Percentiles rank a stretch among this genome's conserved stretches.
Conservation (phyloP, 2,888 invertebrate species). For the Chymomyza caudatula region DNA sequence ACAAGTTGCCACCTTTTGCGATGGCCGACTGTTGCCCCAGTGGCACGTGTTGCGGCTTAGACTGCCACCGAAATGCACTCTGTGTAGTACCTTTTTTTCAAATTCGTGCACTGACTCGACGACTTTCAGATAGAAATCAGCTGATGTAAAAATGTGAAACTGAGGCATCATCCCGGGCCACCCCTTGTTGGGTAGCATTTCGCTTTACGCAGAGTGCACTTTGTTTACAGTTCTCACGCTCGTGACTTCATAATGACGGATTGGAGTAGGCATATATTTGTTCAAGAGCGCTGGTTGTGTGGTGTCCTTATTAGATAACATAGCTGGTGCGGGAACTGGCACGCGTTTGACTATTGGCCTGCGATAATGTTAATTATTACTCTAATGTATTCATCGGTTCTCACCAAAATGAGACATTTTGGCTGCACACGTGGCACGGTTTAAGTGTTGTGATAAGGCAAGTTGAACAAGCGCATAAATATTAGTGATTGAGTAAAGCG, state of each 20-base stretch:
- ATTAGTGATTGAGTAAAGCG: not conserved
- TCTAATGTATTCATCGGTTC: conserved; percentile 59
- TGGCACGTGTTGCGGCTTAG: conserved; percentile 76
- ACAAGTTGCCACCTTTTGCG: conserved; percentile 41
- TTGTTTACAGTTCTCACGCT: conserved; percentile 78
- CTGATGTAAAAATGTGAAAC: conserved; percentile 45
- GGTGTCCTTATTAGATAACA: conserved; percentile 69
- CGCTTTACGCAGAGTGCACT: conserved; percentile 11
- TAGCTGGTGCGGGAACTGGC: conserved; percentile 39
- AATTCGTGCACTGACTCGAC: conserved; percentile 41
- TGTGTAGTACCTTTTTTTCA: conserved; percentile 45
- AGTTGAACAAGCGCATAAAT: not conserved
- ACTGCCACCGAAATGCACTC: conserved; percentile 43
- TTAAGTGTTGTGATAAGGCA: conserved; percentile 53
- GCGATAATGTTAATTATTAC: conserved; percentile 66
- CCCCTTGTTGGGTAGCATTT: not conserved
- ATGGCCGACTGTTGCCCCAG: conserved; percentile 27
- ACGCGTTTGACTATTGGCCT: conserved; percentile 39
- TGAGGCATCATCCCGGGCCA: conserved; percentile 36
- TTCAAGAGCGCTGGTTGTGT: conserved; percentile 60
- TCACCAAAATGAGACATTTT: conserved; percentile 41
- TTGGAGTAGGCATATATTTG: conserved; percentile 77
- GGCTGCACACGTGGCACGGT: conserved; percentile 50
- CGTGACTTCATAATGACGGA: conserved; percentile 78
- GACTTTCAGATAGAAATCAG: conserved; percentile 47